Evolutionary conservation across 30 jellyfish, hydroid and myxozoan species (phyloP), one percentile per base, ranked within the genome.

Genomic region (Hydractinia echinata): DNA sequence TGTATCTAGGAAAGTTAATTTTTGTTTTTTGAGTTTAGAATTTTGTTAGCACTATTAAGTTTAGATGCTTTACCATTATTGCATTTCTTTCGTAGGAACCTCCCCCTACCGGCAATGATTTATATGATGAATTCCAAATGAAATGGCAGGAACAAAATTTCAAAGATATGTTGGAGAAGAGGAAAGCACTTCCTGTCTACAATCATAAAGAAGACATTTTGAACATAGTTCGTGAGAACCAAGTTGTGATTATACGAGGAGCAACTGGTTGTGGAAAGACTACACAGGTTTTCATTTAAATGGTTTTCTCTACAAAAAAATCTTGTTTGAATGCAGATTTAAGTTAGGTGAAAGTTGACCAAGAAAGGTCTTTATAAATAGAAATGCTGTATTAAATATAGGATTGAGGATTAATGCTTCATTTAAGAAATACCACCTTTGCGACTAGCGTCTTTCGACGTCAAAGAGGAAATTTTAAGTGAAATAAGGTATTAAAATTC

Each of bases 191-290:
- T 20, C 99, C 99, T 44, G 99, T 93, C 44, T 93, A 93, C 81
- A 39, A 52, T 50, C 83, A 76, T 83, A 93, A 93, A 76, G 82
- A 88, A 56, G 84, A 82, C 61, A 81, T 93, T 30, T 77, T 93
- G 58, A 91, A 87, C 49, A 11, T 62, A n/a, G 79, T 89, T 67
- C 50, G 78, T 14, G 87, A 86, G 44, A 70, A 76, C 54, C 93
- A 78, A 20, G 99, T 93, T 5, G 85, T 93, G 8, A 77, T 93
- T 18, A 78, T 93, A 55, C 74, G 95, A 48, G 99, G 99, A 5
- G 96, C 96, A 48, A 93, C 99, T 4, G 99, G 99, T 4, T 87
- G 99, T 76, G 99, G 99, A 14, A 93, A 93, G 76, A 93, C 99
- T 9, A 93, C 99, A 4, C 99, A 93, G 88, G 92, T 84, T 49